Evolutionary conservation across 2,888 invertebrate genomes (phyloP), one percentile per base, ranked within the genome.

Genomic region (Epinotia bilunana): DNA sequence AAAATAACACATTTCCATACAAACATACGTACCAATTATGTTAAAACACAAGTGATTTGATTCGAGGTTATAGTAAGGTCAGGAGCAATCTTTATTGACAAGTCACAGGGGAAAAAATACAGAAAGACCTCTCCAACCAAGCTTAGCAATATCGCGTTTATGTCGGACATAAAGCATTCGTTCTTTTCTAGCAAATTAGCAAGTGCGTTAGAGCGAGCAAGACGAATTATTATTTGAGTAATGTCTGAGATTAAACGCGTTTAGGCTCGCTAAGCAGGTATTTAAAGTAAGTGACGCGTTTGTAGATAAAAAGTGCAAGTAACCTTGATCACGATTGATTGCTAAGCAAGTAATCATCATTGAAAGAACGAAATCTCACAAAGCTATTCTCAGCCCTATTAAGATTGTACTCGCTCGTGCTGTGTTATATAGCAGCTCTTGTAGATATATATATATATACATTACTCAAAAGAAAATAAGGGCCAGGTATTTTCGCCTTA

Each of bases 1-100:
- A 20, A 58, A 18, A 58, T 5, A 12, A 23, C 13, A 58, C 57
- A 13, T 20, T 58, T 23, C 11, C 23, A 58, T 58, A 58, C 57
- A 20, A 12, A 58, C 23, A 20, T 58, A 58, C 12, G 0, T 23
- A 58, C 1, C 1, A 12, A 13, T 20, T 53, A 53, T n/a, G 57
- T 58, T 23, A 23, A 58, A 58, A 58, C 23, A 23, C 23, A 58
- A 58, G 57, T 23, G 57, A 3, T 60, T 60, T 60, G 28, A 60
- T 60, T 28, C 60, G 60, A 60, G 60, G 60, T 13, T 60, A 60
- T 33, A 16, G 7, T 33, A 60, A 60, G 23, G 60, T 28, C 60
- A 60, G 5, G 57, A 9, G 7, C 57, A 57, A 57, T 57, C 57
- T n/a, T 12, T 57, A 20, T 57, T 57, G 18, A 12, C 57, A 20